Percentiles rank a stretch among this genome's conserved stretches.
Evolutionary conservation across 2,888 invertebrate species (phyloP).

Genomic region (Lottia scabra): DNA sequence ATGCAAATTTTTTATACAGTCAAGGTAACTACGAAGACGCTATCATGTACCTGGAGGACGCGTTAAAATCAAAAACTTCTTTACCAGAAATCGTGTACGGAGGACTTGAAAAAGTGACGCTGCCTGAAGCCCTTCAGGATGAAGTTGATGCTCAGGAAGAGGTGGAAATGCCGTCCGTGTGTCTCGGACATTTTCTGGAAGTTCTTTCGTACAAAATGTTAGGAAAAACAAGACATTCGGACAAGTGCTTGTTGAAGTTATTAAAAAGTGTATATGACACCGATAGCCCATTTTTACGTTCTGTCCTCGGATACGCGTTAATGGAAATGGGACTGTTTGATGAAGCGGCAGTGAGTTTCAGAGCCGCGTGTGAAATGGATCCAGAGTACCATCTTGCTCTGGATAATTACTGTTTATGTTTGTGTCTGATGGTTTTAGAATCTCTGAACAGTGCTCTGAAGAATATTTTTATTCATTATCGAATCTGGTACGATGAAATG

Average conservation of each 20-base stretch:
- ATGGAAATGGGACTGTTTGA: slow-evolving; percentile 62
- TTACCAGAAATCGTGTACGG: slow-evolving; percentile 52
- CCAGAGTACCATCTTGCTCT: slow-evolving; percentile 57
- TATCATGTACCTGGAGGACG: slow-evolving; percentile 55
- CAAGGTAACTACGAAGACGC: slow-evolving; percentile 63
- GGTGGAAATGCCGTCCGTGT: slow-evolving; percentile 58
- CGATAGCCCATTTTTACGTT: slow-evolving; percentile 54
- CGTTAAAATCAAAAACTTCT: slow-evolving; percentile 36
- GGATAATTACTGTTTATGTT: slow-evolving; percentile 62
- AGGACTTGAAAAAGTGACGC: slow-evolving; percentile 65
- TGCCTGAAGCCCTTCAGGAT: slow-evolving; percentile 64
- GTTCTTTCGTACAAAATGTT: slow-evolving; percentile 62
- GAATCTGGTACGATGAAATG: slow-evolving; percentile 35
- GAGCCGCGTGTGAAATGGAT: slow-evolving; percentile 51
- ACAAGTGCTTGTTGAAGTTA: slow-evolving; percentile 52
- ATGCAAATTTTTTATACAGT: slow-evolving; percentile 65
- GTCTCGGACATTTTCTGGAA: slow-evolving; percentile 60
- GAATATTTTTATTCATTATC: slow-evolving; percentile 37
- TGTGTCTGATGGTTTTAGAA: slow-evolving; percentile 43
- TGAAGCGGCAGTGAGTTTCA: slow-evolving; percentile 62
- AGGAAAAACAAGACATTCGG: slow-evolving; percentile 51
- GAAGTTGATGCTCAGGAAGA: slow-evolving; percentile 65
- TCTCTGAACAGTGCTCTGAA: slow-evolving; percentile 45
- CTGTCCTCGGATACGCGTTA: slow-evolving; percentile 64
- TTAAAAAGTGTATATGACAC: slow-evolving; percentile 51